Evolutionary conservation across 2,888 invertebrate genomes (phyloP).

Genomic region (Drosophila anceps): DNA sequence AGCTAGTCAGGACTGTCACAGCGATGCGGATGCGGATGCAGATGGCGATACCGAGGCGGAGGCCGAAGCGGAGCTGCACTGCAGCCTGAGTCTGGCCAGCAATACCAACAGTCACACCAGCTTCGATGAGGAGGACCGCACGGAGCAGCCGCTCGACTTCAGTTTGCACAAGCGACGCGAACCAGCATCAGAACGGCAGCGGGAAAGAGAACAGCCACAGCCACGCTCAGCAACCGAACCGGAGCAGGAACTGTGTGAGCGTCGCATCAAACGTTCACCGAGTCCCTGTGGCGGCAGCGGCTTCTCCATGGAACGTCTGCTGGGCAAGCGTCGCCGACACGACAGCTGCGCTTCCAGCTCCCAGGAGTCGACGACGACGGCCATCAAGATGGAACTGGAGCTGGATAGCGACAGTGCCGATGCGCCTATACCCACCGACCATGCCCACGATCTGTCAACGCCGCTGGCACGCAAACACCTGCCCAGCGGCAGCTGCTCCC

Average conservation of each 20-base stretch:
- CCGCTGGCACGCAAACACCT: constrained; percentile 34
- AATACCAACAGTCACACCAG: constrained; percentile 46
- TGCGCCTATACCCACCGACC: constrained; percentile 4
- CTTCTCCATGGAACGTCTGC: constrained; percentile 81
- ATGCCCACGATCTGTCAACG: constrained; percentile 41
- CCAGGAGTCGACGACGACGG: constrained; percentile 32
- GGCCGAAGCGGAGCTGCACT: constrained; percentile 57
- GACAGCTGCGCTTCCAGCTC: constrained; percentile 54
- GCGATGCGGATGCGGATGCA: constrained; percentile 65
- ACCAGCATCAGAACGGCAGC: neutral
- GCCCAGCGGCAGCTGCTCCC: constrained; percentile 10
- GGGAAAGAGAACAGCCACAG: constrained; percentile 1
- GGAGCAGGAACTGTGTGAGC: constrained; percentile 5
- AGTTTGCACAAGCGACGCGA: constrained; percentile 80
- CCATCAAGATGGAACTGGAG: constrained; percentile 69
- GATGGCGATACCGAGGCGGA: constrained; percentile 52
- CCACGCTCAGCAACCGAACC: constrained; percentile 8
- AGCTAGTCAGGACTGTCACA: constrained; percentile 79
- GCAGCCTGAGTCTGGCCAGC: constrained; percentile 61
- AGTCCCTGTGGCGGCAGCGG: constrained; percentile 67
- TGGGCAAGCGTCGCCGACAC: constrained; percentile 78
- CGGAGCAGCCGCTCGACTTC: constrained; percentile 84
- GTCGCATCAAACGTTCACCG: constrained; percentile 47
- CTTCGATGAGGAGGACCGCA: constrained; percentile 55
- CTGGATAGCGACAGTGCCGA: constrained; percentile 47